A percentile compares a stretch with the other conserved stretches of the same genome.
Evolutionary conservation across 2,888 invertebrate species (phyloP).

Genomic region (Poecilobothrus nobilitatus): DNA sequence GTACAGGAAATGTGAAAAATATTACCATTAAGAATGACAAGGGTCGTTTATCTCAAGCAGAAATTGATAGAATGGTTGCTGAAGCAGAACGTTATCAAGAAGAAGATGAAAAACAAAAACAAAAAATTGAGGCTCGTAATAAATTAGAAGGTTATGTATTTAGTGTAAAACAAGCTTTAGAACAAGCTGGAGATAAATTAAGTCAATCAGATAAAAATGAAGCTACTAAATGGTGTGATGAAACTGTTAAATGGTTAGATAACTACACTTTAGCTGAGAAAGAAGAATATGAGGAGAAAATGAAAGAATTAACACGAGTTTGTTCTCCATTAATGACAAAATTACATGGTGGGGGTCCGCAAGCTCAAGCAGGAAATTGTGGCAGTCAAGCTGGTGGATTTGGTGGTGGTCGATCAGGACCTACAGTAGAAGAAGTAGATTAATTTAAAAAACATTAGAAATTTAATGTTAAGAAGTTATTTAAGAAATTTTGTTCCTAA

Average conservation of each 20-base stretch:
- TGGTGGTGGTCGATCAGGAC: constrained; percentile 49
- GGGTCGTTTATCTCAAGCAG: constrained; percentile 66
- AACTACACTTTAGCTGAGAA: constrained; percentile 65
- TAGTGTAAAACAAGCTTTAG: constrained; percentile 59
- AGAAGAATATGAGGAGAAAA: constrained; percentile 58
- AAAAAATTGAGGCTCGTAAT: constrained; percentile 62
- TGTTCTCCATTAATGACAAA: constrained; percentile 48
- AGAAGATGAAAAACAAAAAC: constrained; percentile 61
- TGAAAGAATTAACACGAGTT: constrained; percentile 36
- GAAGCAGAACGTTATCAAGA: constrained; percentile 64
- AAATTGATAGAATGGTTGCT: constrained; percentile 66
- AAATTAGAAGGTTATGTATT: constrained; percentile 62
- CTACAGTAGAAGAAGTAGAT: constrained; percentile 38
- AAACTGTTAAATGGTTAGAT: constrained; percentile 64
- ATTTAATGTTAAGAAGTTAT: background rate
- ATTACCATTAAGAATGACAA: constrained; percentile 76
- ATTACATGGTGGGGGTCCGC: constrained; percentile 38
- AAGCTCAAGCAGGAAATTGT: constrained; percentile 55
- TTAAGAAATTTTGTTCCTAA: too few species aligned
- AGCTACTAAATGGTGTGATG: constrained; percentile 53
- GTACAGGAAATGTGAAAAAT: constrained; percentile 58
- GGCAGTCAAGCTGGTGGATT: constrained; percentile 52
- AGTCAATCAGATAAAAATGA: constrained; percentile 61
- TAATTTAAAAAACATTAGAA: constrained; percentile 48
- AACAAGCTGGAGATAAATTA: constrained; percentile 55